Percentiles rank a stretch among this genome's conserved stretches.
phyloP scores from a whole-genome alignment of 2,113 vertebrate genomes.

The Ammospiza caudacuta region DNA sequence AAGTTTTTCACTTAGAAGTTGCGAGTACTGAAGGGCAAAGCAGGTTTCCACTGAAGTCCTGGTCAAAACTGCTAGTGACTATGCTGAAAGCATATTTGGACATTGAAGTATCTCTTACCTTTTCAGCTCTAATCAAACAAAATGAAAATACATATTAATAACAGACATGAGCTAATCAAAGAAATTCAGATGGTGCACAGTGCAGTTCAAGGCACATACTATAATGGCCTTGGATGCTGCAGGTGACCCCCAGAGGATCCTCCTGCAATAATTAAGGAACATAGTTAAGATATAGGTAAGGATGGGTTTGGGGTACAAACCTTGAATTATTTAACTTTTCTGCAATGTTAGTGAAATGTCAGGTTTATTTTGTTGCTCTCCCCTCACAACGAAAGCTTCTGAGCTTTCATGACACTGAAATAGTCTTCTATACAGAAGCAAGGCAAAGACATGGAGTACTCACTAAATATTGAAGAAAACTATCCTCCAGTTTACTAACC shows the following conservation, averaged over 20 bases:
- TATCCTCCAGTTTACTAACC: not conserved
- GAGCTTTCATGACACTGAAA: not conserved
- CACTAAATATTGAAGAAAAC: not conserved
- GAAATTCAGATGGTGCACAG: not conserved
- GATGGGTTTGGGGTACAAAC: not conserved
- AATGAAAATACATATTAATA: not conserved
- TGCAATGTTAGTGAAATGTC: fast-evolving
- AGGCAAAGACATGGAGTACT: not conserved
- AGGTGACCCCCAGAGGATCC: not conserved
- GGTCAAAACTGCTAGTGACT: not conserved
- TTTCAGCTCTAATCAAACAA: not conserved
- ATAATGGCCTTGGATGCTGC: not conserved
- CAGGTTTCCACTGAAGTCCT: not conserved
- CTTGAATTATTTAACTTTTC: not conserved
- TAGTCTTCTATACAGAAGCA: not conserved
- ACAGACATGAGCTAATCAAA: not conserved
- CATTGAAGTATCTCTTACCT: not conserved
- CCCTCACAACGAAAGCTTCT: not conserved
- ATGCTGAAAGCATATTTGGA: not conserved
- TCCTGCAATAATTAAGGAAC: not conserved
- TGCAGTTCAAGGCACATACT: not conserved
- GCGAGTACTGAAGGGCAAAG: not conserved
- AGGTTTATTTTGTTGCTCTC: not conserved
- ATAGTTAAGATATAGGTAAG: not conserved
- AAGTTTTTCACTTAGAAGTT: not conserved